A percentile compares a stretch with the other conserved stretches of the same genome.
Conservation (phyloP, 2,888 invertebrate species). For the Tuberolachnus salignus region DNA sequence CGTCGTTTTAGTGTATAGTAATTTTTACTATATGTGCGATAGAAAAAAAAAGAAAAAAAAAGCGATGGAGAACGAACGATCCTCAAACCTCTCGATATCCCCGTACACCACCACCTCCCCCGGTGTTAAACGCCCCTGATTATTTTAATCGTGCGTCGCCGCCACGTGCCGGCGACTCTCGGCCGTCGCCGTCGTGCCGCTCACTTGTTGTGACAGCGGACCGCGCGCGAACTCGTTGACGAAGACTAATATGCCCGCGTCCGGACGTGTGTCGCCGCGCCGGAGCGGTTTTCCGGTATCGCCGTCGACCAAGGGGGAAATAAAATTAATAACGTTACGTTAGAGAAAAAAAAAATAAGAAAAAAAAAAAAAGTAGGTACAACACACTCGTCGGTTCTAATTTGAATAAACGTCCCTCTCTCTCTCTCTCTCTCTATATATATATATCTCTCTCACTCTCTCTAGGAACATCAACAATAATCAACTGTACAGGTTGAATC, state of each 20-base stretch:
- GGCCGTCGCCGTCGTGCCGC: slow-evolving; percentile 4
- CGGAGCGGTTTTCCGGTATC: slow-evolving; percentile 49
- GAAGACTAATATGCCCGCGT: slow-evolving; percentile 30
- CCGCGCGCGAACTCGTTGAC: slow-evolving; percentile 33
- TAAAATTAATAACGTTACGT: slow-evolving; percentile 32
- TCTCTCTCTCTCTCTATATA: not conserved
- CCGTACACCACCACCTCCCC: too few relatives aligned
- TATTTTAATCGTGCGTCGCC: too few relatives aligned
- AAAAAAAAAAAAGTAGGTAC: not conserved
- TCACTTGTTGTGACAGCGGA: slow-evolving; percentile 24
- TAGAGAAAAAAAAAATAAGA: not conserved
- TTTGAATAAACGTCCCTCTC: slow-evolving; percentile 47
- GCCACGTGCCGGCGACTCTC: not conserved
- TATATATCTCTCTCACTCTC: slow-evolving; percentile 14
- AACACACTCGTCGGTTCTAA: slow-evolving; percentile 5
- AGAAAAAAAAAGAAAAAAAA: too few relatives aligned
- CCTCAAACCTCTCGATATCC: too few relatives aligned
- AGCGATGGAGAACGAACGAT: too few relatives aligned
- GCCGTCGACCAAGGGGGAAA: slow-evolving; percentile 14
- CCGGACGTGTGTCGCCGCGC: not conserved
- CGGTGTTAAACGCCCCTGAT: too few relatives aligned
- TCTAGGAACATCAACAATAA: slow-evolving; percentile 1
- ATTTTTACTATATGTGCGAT: too few relatives aligned
- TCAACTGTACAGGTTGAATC: slow-evolving; percentile 40
- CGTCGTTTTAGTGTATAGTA: too few relatives aligned